Conservation (phyloP, 2,888 invertebrate species). For the Nomada fucata region DNA sequence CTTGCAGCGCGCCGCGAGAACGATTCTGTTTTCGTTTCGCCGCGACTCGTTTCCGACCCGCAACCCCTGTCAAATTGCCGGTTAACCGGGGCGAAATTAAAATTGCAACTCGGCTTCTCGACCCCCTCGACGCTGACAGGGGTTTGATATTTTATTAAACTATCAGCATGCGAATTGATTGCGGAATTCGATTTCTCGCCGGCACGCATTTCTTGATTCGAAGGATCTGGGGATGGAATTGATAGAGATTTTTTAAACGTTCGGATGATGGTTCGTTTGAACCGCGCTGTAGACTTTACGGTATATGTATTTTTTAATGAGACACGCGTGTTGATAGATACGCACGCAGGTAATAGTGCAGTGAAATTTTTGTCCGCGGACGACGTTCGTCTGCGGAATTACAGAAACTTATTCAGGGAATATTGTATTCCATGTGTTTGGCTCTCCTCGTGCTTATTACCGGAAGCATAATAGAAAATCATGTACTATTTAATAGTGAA, state of each 20-base stretch:
- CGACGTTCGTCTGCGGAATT: too few relatives aligned
- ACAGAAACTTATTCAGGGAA: too few relatives aligned
- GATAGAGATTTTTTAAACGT: not conserved
- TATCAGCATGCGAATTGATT: not conserved
- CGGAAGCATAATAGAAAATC: too few relatives aligned
- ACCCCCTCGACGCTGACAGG: slow-evolving; percentile 6
- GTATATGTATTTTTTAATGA: too few relatives aligned
- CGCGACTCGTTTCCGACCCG: slow-evolving; percentile 1
- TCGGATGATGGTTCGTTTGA: not conserved
- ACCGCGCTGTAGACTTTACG: not conserved
- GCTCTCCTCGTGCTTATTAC: too few relatives aligned
- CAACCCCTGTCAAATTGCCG: slow-evolving; percentile 29
- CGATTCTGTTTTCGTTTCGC: not conserved
- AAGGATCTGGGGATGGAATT: not conserved
- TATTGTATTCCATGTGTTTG: too few relatives aligned
- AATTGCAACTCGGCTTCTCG: slow-evolving; percentile 40
- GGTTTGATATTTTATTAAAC: slow-evolving; percentile 30
- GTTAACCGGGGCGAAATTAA: slow-evolving; percentile 22
- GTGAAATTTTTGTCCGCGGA: too few relatives aligned
- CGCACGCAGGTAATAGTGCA: too few relatives aligned
- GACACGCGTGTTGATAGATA: too few relatives aligned
- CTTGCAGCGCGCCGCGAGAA: slow-evolving; percentile 9
- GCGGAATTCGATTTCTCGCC: slow-evolving; percentile 14
- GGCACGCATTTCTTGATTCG: not conserved
- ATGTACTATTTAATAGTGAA: too few relatives aligned